Conservation (phyloP, 2,888 invertebrate genomes). For the Metopia argyrocephala region DNA sequence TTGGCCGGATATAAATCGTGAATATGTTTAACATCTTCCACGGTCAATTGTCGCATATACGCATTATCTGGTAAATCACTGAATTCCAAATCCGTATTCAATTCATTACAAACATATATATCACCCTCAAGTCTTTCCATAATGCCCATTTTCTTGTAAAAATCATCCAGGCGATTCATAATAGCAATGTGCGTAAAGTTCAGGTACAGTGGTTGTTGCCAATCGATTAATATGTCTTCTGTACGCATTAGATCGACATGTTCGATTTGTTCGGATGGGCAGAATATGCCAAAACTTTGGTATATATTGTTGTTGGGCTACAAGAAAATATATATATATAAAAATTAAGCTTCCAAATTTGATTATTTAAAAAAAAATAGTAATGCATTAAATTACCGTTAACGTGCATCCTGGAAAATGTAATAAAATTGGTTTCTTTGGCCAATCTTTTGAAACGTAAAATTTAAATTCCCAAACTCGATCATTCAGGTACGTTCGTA, state of each 20-base stretch:
- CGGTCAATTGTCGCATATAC: conserved; percentile 86
- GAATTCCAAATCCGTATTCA: conserved; percentile 81
- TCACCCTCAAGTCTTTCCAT: conserved; percentile 89
- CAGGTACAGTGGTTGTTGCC: conserved; percentile 89
- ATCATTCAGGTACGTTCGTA: conserved; percentile 92
- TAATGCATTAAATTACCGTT: conserved; percentile 82
- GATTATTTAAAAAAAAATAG: neutral
- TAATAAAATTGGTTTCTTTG: conserved; percentile 89
- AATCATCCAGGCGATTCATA: conserved; percentile 87
- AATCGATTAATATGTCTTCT: conserved; percentile 88
- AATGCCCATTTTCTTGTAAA: conserved; percentile 82
- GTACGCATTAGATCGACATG: conserved; percentile 85
- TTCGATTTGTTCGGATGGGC: conserved; percentile 87
- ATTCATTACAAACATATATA: conserved; percentile 86
- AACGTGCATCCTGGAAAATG: conserved; percentile 94
- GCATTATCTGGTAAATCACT: conserved; percentile 85
- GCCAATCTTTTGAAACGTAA: conserved; percentile 93
- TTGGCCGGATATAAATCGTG: conserved; percentile 93
- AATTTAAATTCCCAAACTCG: conserved; percentile 94
- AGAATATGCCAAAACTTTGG: conserved; percentile 92
- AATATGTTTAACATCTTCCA: conserved; percentile 89
- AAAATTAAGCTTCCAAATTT: neutral
- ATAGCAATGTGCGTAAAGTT: conserved; percentile 91
- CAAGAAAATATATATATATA: conserved; percentile 65
- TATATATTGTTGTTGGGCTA: conserved; percentile 89